Conservation (phyloP, 2,888 invertebrate genomes). For the Allygus modestus region DNA sequence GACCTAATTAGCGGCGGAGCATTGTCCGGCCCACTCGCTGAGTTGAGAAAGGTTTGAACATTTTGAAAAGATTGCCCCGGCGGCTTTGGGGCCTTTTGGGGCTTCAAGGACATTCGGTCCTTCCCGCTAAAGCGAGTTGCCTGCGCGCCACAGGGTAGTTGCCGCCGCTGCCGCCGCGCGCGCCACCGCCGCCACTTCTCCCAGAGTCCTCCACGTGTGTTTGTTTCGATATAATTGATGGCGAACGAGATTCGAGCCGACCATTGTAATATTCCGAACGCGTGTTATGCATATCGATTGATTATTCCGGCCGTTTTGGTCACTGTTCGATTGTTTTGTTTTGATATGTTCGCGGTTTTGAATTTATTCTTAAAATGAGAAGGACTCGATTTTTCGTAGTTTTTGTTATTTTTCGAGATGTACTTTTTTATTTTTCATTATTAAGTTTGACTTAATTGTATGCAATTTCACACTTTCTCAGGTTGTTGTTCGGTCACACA, state of each 20-base stretch:
- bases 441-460: no score
- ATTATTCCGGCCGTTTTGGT: neutral
- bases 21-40: neutral
- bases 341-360: no score
- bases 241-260: neutral
- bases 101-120: slow-evolving; percentile 42
- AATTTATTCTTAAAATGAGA: no score
- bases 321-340: no score
- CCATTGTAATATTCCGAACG: slow-evolving; percentile 14
- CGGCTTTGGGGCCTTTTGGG: slow-evolving; percentile 25
- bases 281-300: slow-evolving; percentile 14
- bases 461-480: no score
- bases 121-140: slow-evolving; percentile 35
- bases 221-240: neutral
- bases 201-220: neutral
- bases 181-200: neutral
- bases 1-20: neutral
- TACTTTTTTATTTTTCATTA: no score
- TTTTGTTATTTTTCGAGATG: no score
- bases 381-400: no score
- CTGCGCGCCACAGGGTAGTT: neutral
- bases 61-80: slow-evolving; percentile 20
- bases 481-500: no score
- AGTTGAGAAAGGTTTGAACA: neutral
- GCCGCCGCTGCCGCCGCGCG: neutral